A percentile compares a stretch with the other conserved stretches of the same genome.
These are phyloP conservation scores for Collichthys lucidus DNA, from an alignment of 2,113 vertebrate genomes.

Conservation along the genomic window DNA sequence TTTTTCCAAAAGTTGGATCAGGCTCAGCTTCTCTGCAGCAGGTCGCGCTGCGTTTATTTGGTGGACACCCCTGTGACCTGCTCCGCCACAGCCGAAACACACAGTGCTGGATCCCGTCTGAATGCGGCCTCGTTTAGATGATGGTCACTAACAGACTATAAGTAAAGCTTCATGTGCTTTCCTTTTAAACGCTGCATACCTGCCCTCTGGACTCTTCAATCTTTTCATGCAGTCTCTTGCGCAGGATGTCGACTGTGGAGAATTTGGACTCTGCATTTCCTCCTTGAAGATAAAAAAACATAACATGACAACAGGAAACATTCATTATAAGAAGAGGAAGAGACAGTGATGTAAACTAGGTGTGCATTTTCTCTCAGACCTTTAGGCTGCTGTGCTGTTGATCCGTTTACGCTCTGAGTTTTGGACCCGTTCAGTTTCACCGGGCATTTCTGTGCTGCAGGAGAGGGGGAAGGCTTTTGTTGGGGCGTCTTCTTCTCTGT, in stretches of 20 bases:
- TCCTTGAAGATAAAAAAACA: slow-evolving; percentile 66
- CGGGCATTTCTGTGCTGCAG: slow-evolving; percentile 40
- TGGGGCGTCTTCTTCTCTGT: slow-evolving; percentile 37
- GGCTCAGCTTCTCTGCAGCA: too few relatives aligned
- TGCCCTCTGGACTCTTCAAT: slow-evolving; percentile 90
- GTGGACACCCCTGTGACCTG: too few relatives aligned
- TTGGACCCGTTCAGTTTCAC: slow-evolving; percentile 24
- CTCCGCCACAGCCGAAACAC: too few relatives aligned
- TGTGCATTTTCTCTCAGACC: slow-evolving; percentile 19
- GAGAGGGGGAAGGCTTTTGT: slow-evolving; percentile 19
- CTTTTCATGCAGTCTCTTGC: slow-evolving; percentile 92
- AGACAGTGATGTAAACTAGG: background rate
- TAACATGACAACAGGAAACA: background rate
- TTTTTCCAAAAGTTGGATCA: too few relatives aligned
- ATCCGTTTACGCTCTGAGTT: slow-evolving; percentile 26
- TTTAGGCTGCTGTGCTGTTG: slow-evolving; percentile 25
- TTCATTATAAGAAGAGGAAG: background rate
- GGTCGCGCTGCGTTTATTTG: too few relatives aligned
- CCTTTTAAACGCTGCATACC: slow-evolving; percentile 75
- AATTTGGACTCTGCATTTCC: slow-evolving; percentile 65
- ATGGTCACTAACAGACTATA: background rate
- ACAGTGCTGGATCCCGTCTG: too few relatives aligned
- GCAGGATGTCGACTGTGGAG: slow-evolving; percentile 88
- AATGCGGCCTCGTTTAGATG: too few relatives aligned
- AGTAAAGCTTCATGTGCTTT: background rate